Conservation (phyloP, 1,140 invertebrate species). For the Patella vulgata region DNA sequence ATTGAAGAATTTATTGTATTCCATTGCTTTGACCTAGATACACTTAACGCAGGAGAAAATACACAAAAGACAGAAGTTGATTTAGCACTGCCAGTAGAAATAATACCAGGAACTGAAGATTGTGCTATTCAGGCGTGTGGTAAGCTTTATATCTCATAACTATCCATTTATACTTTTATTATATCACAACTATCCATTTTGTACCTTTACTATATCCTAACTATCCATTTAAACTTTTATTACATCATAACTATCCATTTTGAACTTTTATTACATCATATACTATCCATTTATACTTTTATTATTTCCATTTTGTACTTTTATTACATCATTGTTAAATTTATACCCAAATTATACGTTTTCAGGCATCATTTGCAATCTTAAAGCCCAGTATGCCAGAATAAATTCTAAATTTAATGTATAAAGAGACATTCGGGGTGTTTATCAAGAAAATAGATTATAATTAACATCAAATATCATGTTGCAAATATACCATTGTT, state of each 20-base stretch:
- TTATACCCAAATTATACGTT: too few relatives aligned
- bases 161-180: too few relatives aligned
- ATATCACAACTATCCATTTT: neutral
- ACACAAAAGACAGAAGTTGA: conserved; percentile 22
- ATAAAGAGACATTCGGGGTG: too few relatives aligned
- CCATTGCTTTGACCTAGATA: conserved; percentile 5
- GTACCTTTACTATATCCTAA: neutral
- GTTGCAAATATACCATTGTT: too few relatives aligned
- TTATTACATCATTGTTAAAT: too few relatives aligned
- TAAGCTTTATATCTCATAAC: conserved; percentile 3
- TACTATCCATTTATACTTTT: neutral
- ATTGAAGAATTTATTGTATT: too few relatives aligned
- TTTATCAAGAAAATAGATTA: too few relatives aligned
- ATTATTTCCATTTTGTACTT: neutral
- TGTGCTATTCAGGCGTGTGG: conserved; percentile 27
- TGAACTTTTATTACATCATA: neutral
- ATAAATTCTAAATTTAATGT: too few relatives aligned
- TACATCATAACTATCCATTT: neutral
- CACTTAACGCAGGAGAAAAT: conserved; percentile 8
- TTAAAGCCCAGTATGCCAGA: too few relatives aligned
- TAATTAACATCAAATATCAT: too few relatives aligned
- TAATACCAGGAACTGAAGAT: conserved; percentile 25
- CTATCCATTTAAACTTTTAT: neutral
- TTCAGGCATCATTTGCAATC: too few relatives aligned
- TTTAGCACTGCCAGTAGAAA: conserved; percentile 20